phyloP scores from a whole-genome alignment of 2,888 invertebrate species.

The Embidobia sp. region DNA sequence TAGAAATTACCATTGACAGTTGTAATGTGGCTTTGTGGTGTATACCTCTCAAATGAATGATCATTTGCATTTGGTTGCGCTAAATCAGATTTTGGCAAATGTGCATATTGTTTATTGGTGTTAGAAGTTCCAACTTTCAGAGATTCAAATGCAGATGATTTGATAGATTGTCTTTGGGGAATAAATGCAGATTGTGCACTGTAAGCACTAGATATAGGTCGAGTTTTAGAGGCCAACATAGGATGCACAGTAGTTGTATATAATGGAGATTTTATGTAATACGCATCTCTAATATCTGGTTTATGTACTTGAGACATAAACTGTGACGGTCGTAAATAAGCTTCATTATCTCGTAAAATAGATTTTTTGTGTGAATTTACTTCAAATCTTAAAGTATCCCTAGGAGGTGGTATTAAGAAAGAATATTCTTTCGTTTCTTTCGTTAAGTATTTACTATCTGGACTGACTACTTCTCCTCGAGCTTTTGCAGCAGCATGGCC shows the following conservation, averaged over 20 bases:
- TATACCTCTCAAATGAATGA: constrained; percentile 68
- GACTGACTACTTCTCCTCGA: constrained; percentile 80
- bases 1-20: constrained; percentile 69
- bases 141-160: constrained; percentile 71
- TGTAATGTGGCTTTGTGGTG: constrained; percentile 56
- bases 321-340: constrained; percentile 72
- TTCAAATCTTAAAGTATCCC: constrained; percentile 76
- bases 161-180: constrained; percentile 68
- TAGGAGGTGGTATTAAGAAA: constrained; percentile 77
- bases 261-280: constrained; percentile 69
- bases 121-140: constrained; percentile 66
- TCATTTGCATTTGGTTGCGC: constrained; percentile 60
- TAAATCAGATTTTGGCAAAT: constrained; percentile 66
- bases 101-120: constrained; percentile 70
- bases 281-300: constrained; percentile 68
- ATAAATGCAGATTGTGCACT: constrained; percentile 63
- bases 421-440: constrained; percentile 76
- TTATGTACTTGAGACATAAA: constrained; percentile 68
- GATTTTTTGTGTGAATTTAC: constrained; percentile 73
- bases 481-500: constrained; percentile 84
- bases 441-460: constrained; percentile 68
- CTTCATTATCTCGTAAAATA: constrained; percentile 71
- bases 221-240: constrained; percentile 66
- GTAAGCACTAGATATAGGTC: constrained; percentile 65
- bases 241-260: constrained; percentile 65